Conservation (phyloP, 2,113 vertebrate species). For the Corythoichthys intestinalis region DNA sequence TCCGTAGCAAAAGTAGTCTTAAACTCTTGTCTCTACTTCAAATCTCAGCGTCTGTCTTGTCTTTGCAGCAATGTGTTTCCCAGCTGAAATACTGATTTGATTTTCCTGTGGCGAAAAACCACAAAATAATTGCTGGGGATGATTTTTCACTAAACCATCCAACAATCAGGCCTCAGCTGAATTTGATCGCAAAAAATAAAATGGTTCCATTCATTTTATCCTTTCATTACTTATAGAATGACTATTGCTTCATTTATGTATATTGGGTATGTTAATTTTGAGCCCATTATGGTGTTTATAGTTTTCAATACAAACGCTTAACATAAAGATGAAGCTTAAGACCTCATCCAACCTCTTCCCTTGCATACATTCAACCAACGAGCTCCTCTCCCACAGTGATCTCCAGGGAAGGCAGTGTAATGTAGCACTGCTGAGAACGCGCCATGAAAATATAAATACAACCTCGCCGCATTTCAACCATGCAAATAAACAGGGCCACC, state of each 20-base stretch:
- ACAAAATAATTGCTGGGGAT: too few relatives aligned
- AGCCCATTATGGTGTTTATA: neutral
- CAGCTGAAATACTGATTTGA: too few relatives aligned
- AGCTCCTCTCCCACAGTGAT: constrained; percentile 51
- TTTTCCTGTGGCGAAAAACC: too few relatives aligned
- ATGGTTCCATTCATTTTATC: neutral
- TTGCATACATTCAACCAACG: constrained; percentile 10
- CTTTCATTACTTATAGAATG: neutral
- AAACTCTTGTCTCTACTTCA: too few relatives aligned
- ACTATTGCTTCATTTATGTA: neutral
- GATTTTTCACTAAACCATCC: neutral
- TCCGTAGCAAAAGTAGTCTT: too few relatives aligned
- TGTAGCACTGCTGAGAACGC: constrained; percentile 93
- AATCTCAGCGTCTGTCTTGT: too few relatives aligned
- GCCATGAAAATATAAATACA: constrained; percentile 93
- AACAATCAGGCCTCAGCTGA: neutral
- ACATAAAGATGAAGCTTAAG: constrained; percentile 15
- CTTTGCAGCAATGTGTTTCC: too few relatives aligned
- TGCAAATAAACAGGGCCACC: constrained; percentile 99
- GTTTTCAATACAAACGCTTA: neutral
- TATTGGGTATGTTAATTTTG: neutral
- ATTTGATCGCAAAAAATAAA: neutral
- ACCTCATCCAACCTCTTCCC: constrained; percentile 25
- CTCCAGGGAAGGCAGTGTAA: constrained; percentile 81
- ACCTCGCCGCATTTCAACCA: constrained; percentile 92